Percentiles rank a stretch among this genome's conserved stretches.
Conservation (phyloP, 2,888 invertebrate genomes). For the Aspidapion aeneum region DNA sequence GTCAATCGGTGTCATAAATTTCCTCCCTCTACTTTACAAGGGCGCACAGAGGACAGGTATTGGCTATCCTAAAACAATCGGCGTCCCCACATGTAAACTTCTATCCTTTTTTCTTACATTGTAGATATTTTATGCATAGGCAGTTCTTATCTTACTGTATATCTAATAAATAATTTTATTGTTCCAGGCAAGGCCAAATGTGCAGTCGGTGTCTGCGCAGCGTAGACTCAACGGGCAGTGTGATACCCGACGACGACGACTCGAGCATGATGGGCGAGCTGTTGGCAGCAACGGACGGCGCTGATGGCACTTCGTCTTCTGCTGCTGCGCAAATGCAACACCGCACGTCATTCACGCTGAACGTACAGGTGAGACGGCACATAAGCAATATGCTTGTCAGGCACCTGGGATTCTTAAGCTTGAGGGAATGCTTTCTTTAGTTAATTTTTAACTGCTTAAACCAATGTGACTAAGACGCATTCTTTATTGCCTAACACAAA, state of each 20-base stretch:
- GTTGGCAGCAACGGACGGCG: slow-evolving; percentile 33
- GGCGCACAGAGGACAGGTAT: too few species aligned
- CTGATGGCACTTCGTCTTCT: slow-evolving; percentile 28
- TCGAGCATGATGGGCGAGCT: slow-evolving; percentile 62
- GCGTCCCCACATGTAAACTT: too few species aligned
- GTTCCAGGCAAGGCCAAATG: slow-evolving; percentile 72
- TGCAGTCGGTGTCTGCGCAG: slow-evolving; percentile 76
- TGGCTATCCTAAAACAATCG: too few species aligned
- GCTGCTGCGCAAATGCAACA: slow-evolving; percentile 27
- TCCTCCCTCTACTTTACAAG: too few species aligned
- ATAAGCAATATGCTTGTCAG: slow-evolving; percentile 33
- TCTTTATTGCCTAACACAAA: too few species aligned
- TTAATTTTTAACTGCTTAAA: neutral
- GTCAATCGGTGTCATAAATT: too few species aligned
- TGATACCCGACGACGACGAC: slow-evolving; percentile 63
- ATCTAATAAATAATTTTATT: slow-evolving; percentile 11
- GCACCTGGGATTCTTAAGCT: slow-evolving; percentile 40
- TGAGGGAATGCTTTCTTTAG: slow-evolving; percentile 15
- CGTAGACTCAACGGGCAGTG: slow-evolving; percentile 50
- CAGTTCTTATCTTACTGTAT: too few species aligned
- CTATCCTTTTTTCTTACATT: too few species aligned
- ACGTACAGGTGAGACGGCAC: slow-evolving; percentile 44
- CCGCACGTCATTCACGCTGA: slow-evolving; percentile 43
- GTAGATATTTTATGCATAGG: too few species aligned
- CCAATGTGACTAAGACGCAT: neutral